Conservation (phyloP, 2,797 vertebrate species). For the Falco columbarius region DNA sequence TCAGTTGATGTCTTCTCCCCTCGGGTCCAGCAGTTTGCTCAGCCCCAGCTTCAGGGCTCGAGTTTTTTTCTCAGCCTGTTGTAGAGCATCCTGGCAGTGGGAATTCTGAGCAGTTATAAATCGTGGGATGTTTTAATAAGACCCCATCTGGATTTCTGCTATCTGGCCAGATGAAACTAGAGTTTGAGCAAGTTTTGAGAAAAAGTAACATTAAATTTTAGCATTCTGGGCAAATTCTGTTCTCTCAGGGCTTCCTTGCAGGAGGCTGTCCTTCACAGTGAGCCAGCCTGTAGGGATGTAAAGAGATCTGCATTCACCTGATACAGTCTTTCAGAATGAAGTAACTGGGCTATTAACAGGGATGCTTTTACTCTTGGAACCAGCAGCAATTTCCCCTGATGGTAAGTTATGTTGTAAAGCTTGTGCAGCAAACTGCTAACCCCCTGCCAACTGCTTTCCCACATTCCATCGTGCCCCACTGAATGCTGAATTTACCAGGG, state of each 20-base stretch:
- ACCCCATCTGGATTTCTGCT: neutral
- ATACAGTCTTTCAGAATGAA: neutral
- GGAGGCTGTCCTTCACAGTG: neutral
- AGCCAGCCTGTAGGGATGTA: neutral
- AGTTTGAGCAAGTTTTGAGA: neutral
- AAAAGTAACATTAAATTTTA: neutral
- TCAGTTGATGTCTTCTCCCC: neutral
- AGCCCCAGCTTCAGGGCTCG: neutral
- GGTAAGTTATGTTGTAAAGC: neutral
- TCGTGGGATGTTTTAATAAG: neutral
- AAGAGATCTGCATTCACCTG: neutral
- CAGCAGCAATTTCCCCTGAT: neutral
- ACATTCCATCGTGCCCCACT: rapidly evolving
- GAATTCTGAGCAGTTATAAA: neutral
- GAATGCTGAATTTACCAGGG: neutral
- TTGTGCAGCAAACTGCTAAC: neutral
- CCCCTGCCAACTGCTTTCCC: neutral
- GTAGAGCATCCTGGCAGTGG: neutral
- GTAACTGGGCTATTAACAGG: neutral
- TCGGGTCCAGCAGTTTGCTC: neutral
- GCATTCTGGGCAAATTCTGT: neutral
- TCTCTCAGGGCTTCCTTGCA: neutral
- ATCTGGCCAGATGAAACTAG: neutral
- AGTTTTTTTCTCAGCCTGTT: neutral
- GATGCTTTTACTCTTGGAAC: neutral